Evolutionary conservation across 2,797 vertebrate species (phyloP).

Genomic region (Hozukius guyotensis): DNA sequence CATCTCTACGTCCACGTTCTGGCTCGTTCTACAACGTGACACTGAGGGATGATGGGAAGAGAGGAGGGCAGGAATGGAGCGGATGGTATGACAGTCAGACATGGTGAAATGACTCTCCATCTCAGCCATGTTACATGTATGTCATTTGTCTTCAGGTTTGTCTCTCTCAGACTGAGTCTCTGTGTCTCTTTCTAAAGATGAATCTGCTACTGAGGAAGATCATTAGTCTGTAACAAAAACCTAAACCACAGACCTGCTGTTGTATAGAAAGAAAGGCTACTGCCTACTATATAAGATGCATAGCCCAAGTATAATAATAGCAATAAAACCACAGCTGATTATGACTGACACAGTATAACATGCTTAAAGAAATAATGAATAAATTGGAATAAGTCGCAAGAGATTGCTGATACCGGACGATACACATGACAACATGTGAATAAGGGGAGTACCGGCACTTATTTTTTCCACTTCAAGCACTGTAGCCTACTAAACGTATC

Average conservation of each 20-base stretch:
- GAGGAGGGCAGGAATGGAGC: conserved; percentile 3
- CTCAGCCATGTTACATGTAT: conserved; percentile 9
- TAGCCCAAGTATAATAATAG: too few relatives aligned
- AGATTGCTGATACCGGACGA: too few relatives aligned
- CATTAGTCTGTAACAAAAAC: conserved; percentile 46
- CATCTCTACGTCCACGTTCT: conserved; percentile 30
- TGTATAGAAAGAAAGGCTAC: background rate
- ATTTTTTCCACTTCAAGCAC: background rate
- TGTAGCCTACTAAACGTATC: too few relatives aligned
- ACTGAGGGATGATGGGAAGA: conserved; percentile 60
- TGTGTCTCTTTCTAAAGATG: conserved; percentile 19
- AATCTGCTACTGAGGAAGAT: conserved; percentile 16
- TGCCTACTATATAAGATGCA: background rate
- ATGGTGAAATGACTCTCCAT: conserved; percentile 28
- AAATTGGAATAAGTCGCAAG: too few relatives aligned
- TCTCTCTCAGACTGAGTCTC: background rate
- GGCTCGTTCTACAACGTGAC: conserved; percentile 42
- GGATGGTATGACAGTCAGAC: conserved; percentile 46
- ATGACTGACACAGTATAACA: too few relatives aligned
- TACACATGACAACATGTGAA: too few relatives aligned
- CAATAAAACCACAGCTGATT: too few relatives aligned
- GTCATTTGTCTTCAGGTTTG: conserved; percentile 38
- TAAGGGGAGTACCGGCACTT: too few relatives aligned
- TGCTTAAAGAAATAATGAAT: too few relatives aligned
- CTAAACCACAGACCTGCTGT: background rate